These are phyloP conservation scores for Gobiocypris rarus DNA, from an alignment of 2,113 vertebrate species.

Conservation along the genomic window DNA sequence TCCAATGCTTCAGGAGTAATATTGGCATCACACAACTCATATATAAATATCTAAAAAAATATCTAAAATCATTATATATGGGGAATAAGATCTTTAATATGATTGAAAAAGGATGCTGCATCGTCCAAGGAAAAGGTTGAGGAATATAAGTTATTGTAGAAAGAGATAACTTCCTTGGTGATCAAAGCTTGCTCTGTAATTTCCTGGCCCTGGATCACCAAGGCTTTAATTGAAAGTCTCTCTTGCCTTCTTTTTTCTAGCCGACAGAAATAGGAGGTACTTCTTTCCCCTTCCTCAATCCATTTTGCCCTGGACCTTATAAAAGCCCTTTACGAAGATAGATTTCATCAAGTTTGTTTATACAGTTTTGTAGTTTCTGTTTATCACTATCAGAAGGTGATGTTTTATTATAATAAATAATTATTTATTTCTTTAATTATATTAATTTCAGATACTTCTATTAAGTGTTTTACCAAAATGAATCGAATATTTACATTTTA, in stretches of 20 bases:
- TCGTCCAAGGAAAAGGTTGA: background rate
- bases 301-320: background rate
- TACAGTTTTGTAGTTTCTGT: no score
- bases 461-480: no score
- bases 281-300: conserved; percentile 5
- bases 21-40: background rate
- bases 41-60: no score
- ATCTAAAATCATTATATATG: background rate
- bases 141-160: background rate
- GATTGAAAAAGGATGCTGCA: background rate
- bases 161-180: background rate
- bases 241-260: conserved; percentile 2
- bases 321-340: no score
- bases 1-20: background rate
- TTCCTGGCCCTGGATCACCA: background rate
- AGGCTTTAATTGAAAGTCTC: background rate
- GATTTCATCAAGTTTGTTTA: no score
- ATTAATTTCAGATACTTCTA: no score
- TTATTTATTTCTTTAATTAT: no score
- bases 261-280: background rate
- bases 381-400: no score
- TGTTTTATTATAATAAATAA: fast-evolving
- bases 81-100: background rate
- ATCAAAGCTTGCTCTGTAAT: background rate
- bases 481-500: background rate